Evolutionary conservation across 2,113 vertebrate species (phyloP).

Genomic region (Microcebus tavaratra): DNA sequence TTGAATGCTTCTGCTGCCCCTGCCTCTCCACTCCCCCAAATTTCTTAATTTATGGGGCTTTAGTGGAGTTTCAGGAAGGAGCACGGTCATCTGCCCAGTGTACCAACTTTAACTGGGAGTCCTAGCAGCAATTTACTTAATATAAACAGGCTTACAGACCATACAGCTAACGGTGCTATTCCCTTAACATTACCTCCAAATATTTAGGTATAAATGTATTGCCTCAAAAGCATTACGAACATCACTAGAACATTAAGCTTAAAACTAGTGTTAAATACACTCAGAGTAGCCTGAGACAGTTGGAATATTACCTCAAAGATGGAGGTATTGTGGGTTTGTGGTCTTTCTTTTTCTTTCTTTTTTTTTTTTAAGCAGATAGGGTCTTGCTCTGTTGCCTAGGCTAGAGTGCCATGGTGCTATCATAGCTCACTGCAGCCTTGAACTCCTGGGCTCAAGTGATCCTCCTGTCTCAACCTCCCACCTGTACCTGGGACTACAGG

Average conservation of each 20-base stretch:
- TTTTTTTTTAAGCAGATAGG: no score
- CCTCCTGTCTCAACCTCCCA: no score
- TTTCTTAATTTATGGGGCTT: not conserved
- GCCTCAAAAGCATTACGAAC: not conserved
- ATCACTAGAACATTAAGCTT: not conserved
- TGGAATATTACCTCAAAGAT: not conserved
- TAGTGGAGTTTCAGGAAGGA: not conserved
- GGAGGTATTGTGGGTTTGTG: not conserved
- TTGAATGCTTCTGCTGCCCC: not conserved
- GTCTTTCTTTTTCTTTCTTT: no score
- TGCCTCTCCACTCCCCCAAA: rapidly evolving
- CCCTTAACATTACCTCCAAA: not conserved
- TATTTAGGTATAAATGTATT: not conserved
- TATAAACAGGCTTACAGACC: not conserved
- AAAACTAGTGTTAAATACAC: not conserved
- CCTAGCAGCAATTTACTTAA: not conserved
- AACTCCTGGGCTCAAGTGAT: no score
- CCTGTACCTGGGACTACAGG: no score
- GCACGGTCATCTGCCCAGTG: no score
- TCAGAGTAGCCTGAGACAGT: not conserved
- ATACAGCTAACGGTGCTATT: not conserved
- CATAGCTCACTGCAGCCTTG: no score
- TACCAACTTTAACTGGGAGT: not conserved
- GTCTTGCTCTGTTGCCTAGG: no score
- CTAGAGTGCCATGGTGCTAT: no score